Percentiles rank a stretch among this genome's conserved stretches.
Evolutionary conservation across 1,140 invertebrate species (phyloP).

Genomic region (Saccostrea cuccullata): DNA sequence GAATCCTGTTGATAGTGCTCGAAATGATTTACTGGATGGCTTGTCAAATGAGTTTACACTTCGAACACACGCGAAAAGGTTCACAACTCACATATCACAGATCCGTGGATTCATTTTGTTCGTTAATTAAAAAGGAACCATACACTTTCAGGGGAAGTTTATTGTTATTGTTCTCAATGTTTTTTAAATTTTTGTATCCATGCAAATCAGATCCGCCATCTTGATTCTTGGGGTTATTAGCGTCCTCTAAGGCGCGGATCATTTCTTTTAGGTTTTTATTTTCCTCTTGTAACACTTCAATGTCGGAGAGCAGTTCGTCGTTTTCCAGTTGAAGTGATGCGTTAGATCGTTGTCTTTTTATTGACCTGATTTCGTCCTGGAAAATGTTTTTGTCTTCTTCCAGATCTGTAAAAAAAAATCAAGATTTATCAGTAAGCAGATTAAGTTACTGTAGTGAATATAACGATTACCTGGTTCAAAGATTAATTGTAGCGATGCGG

Average conservation of each 20-base stretch:
- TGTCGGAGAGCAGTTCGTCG: slow-evolving; percentile 56
- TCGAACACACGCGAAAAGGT: background rate
- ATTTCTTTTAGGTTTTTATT: slow-evolving; percentile 63
- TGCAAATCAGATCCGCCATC: slow-evolving; percentile 48
- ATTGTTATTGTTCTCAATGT: slow-evolving; percentile 36
- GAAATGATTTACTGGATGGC: background rate
- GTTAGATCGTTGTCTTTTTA: slow-evolving; percentile 53
- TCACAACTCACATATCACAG: slow-evolving; percentile 22
- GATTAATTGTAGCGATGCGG: too few relatives aligned
- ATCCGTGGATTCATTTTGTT: background rate
- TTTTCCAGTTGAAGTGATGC: slow-evolving; percentile 55
- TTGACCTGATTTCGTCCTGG: slow-evolving; percentile 50
- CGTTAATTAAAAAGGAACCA: background rate
- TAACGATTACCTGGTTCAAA: too few relatives aligned
- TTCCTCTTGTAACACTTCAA: slow-evolving; percentile 62
- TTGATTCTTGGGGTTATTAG: slow-evolving; percentile 43
- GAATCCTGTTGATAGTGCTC: too few relatives aligned
- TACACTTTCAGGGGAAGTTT: background rate
- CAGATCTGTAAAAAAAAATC: background rate
- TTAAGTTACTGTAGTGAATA: background rate
- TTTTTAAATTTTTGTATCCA: slow-evolving; percentile 3
- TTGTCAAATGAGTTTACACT: background rate
- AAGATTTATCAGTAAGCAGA: background rate
- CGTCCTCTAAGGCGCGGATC: slow-evolving; percentile 57
- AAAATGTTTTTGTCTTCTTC: background rate